Base-by-base conservation (phyloP, 2,113 vertebrate genomes). In the Melanerpes aurifrons region DNA sequence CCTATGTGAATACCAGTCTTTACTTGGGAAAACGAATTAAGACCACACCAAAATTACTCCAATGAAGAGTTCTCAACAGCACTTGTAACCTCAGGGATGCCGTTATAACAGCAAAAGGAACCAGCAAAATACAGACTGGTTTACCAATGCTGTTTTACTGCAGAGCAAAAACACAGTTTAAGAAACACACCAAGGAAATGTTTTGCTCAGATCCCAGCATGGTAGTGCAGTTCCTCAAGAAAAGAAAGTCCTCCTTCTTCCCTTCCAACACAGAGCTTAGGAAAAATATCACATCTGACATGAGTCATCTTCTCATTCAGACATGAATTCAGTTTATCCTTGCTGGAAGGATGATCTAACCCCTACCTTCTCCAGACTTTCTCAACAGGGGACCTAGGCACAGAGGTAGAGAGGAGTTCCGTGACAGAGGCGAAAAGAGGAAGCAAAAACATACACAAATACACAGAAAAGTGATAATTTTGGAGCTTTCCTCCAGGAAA, bases 401-500 rank as follows among this genome's bases (percentile, higher is more conserved):
- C 57, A 75, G 58, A 40, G 15, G 20, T 17, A 74, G 79, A 78
- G 48, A 83, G n/a, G 8, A 83, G 73, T 69, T 75, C 82, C 54
- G 70, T 61, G 83, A 84, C 88, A 93, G 92, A 90, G 82, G 93
- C 72, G 90, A 96, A 94, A 95, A 94, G 86, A 96, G 80, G 92
- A 96, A 95, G 95, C 69, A 77, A 95, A 92, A 94, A 89, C 79
- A 94, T 86, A 96, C 63, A 94, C 86, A 96, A 90, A 94, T 76
- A 74, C 28, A 90, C 8, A 70, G 73, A 92, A 83, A 94, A 95
- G 95, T 0, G 93, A 79, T 94, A 89, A 94, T 96, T 94, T 80
- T 93, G 82, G 79, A 91, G 85, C 63, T 82, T 92, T 95, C 93
- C 67, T 32, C 82, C 72, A 92, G 93, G 95, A 97, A 95, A 94